Evolutionary conservation across 2,797 vertebrate species (phyloP).

Genomic region (Otolemur crassicaudatus): DNA sequence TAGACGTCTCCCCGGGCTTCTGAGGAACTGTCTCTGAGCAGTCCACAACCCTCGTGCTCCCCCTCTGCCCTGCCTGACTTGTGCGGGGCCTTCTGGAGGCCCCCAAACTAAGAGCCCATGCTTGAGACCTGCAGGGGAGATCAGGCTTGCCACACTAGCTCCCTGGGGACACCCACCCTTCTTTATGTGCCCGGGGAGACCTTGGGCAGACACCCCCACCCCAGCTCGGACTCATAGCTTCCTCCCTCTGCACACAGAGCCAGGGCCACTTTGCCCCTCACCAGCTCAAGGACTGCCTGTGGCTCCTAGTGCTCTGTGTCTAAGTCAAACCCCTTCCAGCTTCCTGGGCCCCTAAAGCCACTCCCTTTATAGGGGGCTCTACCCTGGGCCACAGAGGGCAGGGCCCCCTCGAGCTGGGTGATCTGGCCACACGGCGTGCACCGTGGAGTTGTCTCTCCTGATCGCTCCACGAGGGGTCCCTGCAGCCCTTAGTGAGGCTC

Average conservation of each 20-base stretch:
- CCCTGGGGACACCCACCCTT: not conserved
- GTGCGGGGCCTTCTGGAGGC: not conserved
- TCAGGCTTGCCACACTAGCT: rapidly evolving
- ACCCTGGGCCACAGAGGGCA: not conserved
- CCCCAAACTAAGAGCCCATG: not conserved
- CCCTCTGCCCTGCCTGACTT: not conserved
- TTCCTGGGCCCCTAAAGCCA: not conserved
- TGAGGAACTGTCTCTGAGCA: rapidly evolving
- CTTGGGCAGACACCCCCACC: rapidly evolving
- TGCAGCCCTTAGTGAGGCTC: not conserved
- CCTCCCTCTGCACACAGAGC: too few relatives aligned
- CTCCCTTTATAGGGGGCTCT: not conserved
- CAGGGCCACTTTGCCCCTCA: too few relatives aligned
- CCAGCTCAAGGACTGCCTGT: not conserved
- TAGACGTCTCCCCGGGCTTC: too few relatives aligned
- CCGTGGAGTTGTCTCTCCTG: not conserved
- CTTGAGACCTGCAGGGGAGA: not conserved
- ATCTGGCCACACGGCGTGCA: not conserved
- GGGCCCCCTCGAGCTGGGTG: not conserved
- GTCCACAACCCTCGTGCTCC: not conserved
- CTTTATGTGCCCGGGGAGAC: too few relatives aligned
- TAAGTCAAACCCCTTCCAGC: not conserved
- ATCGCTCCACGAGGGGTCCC: not conserved
- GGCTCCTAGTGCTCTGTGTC: not conserved
- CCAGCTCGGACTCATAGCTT: not conserved